Evolutionary conservation across 2,797 vertebrate species (phyloP).

Genomic region (Neopelma chrysocephalum): DNA sequence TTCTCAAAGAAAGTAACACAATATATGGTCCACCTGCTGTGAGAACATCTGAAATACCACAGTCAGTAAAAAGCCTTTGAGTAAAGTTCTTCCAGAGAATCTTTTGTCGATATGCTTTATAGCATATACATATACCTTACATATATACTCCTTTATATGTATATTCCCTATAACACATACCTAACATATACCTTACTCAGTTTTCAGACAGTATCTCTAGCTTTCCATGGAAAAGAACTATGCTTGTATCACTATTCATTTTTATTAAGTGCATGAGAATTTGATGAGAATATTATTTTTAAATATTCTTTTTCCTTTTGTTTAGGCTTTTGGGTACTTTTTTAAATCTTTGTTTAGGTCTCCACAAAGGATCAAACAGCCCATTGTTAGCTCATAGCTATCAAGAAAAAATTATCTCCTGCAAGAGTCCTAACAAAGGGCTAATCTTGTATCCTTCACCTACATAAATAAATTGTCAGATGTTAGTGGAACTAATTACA

Average conservation of each 20-base stretch:
- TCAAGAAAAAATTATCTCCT: not conserved
- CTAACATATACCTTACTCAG: not conserved
- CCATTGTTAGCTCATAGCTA: not conserved
- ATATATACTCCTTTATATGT: not conserved
- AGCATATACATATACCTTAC: not conserved
- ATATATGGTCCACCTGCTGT: slow-evolving; percentile 38
- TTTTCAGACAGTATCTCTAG: not conserved
- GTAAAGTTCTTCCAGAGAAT: slow-evolving; percentile 20
- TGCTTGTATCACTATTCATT: not conserved
- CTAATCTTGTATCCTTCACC: not conserved
- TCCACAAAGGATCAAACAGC: not conserved
- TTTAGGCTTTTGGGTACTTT: not conserved
- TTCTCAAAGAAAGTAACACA: slow-evolving; percentile 27
- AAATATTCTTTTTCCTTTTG: not conserved
- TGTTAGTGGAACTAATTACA: not conserved
- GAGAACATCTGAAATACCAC: slow-evolving; percentile 52
- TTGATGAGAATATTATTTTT: not conserved
- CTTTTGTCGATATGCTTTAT: not conserved
- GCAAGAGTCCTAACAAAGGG: not conserved
- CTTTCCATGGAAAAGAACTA: not conserved
- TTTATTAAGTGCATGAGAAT: not conserved
- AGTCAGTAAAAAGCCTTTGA: slow-evolving; percentile 19
- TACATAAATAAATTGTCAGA: not conserved
- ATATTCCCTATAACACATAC: not conserved
- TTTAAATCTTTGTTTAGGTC: not conserved